A percentile compares a stretch with the other conserved stretches of the same genome.
These are phyloP conservation scores for Chironomus tentans DNA, from an alignment of 2,888 invertebrate species.

Conservation along the genomic window DNA sequence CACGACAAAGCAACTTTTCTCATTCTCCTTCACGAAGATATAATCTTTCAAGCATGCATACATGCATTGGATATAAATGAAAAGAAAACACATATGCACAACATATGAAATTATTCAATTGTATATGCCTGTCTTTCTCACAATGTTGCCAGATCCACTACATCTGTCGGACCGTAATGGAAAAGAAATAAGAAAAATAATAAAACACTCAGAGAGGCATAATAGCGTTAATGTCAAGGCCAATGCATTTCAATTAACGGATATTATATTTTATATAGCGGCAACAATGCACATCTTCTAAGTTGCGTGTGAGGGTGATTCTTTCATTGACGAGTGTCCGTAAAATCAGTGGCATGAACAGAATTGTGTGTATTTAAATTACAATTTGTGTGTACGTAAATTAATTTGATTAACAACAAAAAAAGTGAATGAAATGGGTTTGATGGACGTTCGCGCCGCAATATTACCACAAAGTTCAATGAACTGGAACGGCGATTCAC, in stretches of 20 bases:
- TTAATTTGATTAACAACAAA: constrained; percentile 2
- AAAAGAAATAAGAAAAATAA: no score
- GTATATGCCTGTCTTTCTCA: neutral
- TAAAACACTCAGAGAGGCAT: no score
- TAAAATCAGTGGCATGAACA: no score
- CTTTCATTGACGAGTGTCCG: neutral
- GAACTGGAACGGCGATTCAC: neutral
- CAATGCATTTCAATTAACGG: constrained; percentile 16
- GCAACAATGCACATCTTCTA: neutral
- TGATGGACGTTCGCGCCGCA: no score
- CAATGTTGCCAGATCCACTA: neutral
- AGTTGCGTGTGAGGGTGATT: neutral
- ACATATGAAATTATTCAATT: neutral
- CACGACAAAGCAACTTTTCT: no score
- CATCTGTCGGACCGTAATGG: neutral
- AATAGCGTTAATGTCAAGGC: constrained; percentile 13
- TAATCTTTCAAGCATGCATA: neutral
- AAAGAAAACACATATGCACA: neutral
- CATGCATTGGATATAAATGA: no score
- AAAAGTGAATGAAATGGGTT: no score
- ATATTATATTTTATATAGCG: neutral
- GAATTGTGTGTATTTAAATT: neutral
- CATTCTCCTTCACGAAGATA: neutral
- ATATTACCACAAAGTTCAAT: neutral
- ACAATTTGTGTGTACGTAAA: neutral